A percentile compares a stretch with the other conserved stretches of the same genome.
Evolutionary conservation across 2,113 vertebrate species (phyloP).

Genomic region (Gadus macrocephalus): DNA sequence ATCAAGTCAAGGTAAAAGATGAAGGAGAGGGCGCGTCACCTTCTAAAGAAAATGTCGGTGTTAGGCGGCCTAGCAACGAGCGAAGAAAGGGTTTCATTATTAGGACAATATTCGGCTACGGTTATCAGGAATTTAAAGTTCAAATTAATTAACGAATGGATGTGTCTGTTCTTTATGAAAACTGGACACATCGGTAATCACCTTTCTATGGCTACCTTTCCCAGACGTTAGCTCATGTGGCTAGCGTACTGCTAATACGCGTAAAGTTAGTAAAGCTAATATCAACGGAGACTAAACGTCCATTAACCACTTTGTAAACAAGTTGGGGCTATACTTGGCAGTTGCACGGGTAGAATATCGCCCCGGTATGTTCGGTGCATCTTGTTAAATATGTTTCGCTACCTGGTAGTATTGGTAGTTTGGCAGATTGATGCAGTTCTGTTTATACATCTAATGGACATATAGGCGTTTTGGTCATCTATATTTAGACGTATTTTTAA

Average conservation of each 20-base stretch:
- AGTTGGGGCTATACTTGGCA: too few species aligned
- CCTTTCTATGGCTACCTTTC: constrained; percentile 6
- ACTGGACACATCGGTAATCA: constrained; percentile 25
- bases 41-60: constrained; percentile 73
- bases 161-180: neutral
- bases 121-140: too few species aligned
- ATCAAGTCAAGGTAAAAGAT: constrained; percentile 84
- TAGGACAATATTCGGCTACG: too few species aligned
- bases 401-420: neutral
- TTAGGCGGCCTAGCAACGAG: constrained; percentile 57
- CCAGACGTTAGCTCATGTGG: constrained; percentile 43
- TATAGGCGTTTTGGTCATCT: neutral
- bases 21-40: constrained; percentile 65
- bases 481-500: neutral
- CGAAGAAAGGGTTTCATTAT: too few species aligned
- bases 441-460: neutral
- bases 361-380: too few species aligned
- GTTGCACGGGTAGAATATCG: too few species aligned
- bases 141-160: neutral
- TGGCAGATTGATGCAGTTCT: neutral
- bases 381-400: neutral
- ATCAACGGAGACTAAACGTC: neutral
- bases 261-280: neutral
- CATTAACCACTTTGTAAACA: neutral
- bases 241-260: constrained; percentile 25